These are phyloP conservation scores for Leucania comma DNA, from an alignment of 2,888 invertebrate species.

Conservation along the genomic window DNA sequence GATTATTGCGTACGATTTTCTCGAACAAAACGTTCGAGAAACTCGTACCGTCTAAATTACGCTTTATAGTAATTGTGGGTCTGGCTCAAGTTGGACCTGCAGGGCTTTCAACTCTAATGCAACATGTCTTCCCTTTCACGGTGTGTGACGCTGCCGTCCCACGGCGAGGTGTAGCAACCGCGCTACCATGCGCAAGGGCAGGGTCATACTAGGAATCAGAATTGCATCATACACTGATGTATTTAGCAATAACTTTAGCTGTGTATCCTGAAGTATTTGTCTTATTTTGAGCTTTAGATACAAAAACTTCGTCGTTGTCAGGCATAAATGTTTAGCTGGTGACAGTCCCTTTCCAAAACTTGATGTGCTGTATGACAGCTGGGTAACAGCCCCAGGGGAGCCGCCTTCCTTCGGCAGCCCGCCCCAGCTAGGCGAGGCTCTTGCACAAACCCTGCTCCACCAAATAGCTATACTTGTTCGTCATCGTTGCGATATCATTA, in stretches of 20 bases:
- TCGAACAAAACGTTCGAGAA: too few relatives aligned
- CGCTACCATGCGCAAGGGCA: conserved; percentile 11
- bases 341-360: background rate
- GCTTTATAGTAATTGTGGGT: background rate
- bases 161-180: conserved; percentile 37
- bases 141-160: conserved; percentile 9
- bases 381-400: background rate
- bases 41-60: too few relatives aligned
- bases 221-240: conserved; percentile 21
- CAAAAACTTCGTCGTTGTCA: background rate
- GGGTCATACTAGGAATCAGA: background rate
- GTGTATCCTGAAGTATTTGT: background rate
- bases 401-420: background rate
- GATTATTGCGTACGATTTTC: too few relatives aligned
- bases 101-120: conserved; percentile 23
- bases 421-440: conserved; percentile 36
- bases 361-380: background rate
- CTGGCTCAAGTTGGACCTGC: background rate
- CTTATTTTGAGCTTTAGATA: background rate
- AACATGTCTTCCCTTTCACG: conserved; percentile 4
- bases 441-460: conserved; percentile 52
- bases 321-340: background rate
- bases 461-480: conserved; percentile 64
- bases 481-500: conserved; percentile 78
- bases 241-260: conserved; percentile 20